These are phyloP conservation scores for Peromyscus melanophrys DNA, from an alignment of 2,797 vertebrate genomes.

Conservation along the genomic window DNA sequence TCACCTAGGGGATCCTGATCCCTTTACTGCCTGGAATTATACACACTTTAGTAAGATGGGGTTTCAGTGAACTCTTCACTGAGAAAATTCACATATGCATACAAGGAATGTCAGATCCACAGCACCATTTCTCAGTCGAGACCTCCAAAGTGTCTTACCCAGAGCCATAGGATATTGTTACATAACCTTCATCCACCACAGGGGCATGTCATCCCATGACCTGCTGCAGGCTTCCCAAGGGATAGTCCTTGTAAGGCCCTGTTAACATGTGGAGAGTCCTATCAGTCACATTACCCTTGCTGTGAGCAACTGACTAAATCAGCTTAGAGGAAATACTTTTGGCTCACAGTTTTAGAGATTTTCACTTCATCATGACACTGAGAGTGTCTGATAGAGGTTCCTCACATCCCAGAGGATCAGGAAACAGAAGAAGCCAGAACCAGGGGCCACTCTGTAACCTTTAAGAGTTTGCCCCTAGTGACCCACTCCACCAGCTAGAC, in stretches of 20 bases:
- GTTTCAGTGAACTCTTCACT: not conserved
- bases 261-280: not conserved
- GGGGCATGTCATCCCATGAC: not conserved
- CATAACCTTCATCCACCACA: no score
- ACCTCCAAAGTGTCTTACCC: not conserved
- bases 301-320: not conserved
- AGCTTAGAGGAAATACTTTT: not conserved
- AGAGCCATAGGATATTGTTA: not conserved
- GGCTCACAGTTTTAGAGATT: not conserved
- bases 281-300: not conserved
- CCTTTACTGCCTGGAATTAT: fast-evolving
- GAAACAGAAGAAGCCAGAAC: not conserved
- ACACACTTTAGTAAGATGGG: fast-evolving
- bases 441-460: not conserved
- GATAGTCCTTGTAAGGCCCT: not conserved
- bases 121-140: no score
- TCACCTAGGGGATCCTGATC: not conserved
- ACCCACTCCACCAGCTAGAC: not conserved
- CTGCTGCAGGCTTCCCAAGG: not conserved
- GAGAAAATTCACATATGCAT: not conserved
- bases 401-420: not conserved
- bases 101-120: no score
- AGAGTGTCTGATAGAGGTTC: not conserved
- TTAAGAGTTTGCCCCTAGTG: not conserved
- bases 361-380: not conserved